Evolutionary conservation across 2,113 vertebrate species (phyloP), one percentile per base, ranked within the genome.

Genomic region (Orientallactaga bullata): DNA sequence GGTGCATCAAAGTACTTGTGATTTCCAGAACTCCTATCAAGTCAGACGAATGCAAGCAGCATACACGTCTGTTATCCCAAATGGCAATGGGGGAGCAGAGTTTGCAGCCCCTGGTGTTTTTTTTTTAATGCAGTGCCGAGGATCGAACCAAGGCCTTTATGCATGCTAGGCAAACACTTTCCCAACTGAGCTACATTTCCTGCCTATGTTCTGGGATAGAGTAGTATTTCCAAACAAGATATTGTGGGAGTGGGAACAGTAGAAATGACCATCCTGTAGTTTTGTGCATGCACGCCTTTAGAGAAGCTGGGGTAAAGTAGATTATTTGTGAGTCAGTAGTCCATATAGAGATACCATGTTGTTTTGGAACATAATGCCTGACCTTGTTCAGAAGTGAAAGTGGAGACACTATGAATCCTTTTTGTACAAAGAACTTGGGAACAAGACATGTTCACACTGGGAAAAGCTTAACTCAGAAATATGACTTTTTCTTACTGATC

Each of bases 381-480:
- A 63, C 8, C 42, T 63, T 51, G 5, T 79, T 93, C 63, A 24
- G 58, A 78, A 78, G 32, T 93, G 79, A 74, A 63, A 89, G 13
- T 88, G n/a, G 35, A n/a, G 78, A 18, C 18, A 77, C 42, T 72
- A 32, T 74, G 47, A 9, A 65, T 66, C 32, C 68, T 80, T 74
- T 63, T 0, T 15, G 2, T 42, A 21, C 73, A 65, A 89, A 77
- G 20, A 63, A 1, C 3, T 60, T 87, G 30, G 71, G 60, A 39
- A 78, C 23, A 13, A 23, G 76, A 1, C 2, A 32, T 2, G 32
- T 21, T 63, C n/a, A 82, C 16, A 16, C 5, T 26, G 9, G 42
- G 30, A 60, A 85, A 91, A 93, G 86, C 61, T 86, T 85, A 94
- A 94, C n/a, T 77, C 9, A 71, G 58, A 86, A 88, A 60, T 51